Evolutionary conservation across 1,140 invertebrate genomes (phyloP).

Genomic region (Adoxophyes honmai): DNA sequence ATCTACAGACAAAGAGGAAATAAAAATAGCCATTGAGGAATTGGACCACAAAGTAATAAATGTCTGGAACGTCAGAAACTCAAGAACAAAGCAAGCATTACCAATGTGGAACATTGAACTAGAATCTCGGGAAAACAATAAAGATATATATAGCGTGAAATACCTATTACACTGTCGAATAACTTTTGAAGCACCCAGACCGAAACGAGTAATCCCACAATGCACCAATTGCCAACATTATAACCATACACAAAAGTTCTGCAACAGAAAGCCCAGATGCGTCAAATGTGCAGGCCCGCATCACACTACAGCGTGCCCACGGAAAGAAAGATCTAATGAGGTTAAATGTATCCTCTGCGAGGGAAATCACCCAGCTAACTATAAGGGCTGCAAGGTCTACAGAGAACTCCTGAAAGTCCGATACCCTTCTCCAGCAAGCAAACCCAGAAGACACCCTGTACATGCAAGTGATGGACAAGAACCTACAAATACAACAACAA

Average conservation of each 20-base stretch:
- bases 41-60: constrained; percentile 3
- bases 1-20: neutral
- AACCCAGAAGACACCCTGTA: neutral
- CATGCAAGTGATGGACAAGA: constrained; percentile 15
- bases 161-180: constrained; percentile 25
- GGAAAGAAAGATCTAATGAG: constrained; percentile 17
- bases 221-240: constrained; percentile 51
- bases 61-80: neutral
- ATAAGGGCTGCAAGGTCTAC: constrained; percentile 21
- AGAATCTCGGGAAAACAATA: constrained; percentile 41
- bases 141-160: constrained; percentile 31
- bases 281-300: constrained; percentile 20
- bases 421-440: too few species aligned
- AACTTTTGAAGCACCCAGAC: constrained; percentile 25
- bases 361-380: constrained; percentile 23
- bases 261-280: constrained; percentile 16
- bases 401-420: constrained; percentile 8
- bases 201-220: constrained; percentile 23
- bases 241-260: constrained; percentile 28
- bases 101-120: constrained; percentile 42
- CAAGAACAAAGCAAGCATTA: constrained; percentile 15
- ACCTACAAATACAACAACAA: constrained; percentile 8
- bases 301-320: constrained; percentile 15
- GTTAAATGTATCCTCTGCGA: constrained; percentile 19
- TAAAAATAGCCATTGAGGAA: neutral